Evolutionary conservation across 2,113 vertebrate genomes (phyloP).

Genomic region (Ranitomeya variabilis): DNA sequence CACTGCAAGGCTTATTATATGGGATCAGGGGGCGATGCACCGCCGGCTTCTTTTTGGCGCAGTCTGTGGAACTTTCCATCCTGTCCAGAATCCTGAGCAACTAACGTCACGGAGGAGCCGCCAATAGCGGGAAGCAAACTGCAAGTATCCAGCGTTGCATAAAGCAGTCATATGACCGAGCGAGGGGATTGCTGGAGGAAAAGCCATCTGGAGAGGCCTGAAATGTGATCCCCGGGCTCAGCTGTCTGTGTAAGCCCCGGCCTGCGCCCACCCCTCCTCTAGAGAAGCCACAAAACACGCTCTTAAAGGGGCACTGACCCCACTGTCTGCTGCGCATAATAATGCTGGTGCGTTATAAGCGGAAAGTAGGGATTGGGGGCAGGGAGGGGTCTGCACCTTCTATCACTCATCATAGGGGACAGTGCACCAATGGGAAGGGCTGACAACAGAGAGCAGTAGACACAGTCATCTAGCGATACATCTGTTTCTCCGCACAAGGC

Average conservation of each 20-base stretch:
- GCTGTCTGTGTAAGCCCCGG: not conserved
- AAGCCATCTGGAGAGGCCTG: not conserved
- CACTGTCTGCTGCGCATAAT: not conserved
- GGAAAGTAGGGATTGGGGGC: not conserved
- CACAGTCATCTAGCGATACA: too few species aligned
- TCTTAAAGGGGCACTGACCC: not conserved
- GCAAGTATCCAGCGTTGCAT: not conserved
- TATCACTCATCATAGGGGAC: too few species aligned
- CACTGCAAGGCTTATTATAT: not conserved
- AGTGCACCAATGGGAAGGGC: too few species aligned
- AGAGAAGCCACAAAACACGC: not conserved
- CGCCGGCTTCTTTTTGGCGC: not conserved
- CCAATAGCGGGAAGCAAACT: not conserved
- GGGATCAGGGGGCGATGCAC: not conserved
- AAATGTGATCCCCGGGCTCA: constrained; percentile 11
- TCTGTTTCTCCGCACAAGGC: too few species aligned
- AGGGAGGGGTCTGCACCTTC: too few species aligned
- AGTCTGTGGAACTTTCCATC: not conserved
- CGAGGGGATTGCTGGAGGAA: not conserved
- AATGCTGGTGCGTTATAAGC: not conserved
- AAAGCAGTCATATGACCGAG: not conserved
- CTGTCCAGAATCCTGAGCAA: not conserved
- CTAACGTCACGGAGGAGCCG: too few species aligned
- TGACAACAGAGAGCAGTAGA: too few species aligned
- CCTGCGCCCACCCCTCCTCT: not conserved